phyloP scores from a whole-genome alignment of 2,888 invertebrate genomes.

The Alentia gelatinosa region DNA sequence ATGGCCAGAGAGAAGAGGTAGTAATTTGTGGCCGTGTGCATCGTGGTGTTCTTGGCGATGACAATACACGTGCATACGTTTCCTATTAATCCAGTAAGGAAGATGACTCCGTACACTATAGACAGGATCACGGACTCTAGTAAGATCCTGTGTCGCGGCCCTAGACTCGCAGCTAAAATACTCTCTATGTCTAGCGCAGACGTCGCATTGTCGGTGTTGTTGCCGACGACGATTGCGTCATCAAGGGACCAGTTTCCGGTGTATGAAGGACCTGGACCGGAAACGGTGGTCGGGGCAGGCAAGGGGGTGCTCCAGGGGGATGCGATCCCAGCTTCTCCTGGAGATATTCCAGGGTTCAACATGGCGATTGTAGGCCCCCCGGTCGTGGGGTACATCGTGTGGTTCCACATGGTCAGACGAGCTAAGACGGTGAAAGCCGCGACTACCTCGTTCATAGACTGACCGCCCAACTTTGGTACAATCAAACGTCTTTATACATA shows the following conservation, averaged over 20 bases:
- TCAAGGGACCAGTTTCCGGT: background rate
- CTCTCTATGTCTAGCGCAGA: constrained; percentile 60
- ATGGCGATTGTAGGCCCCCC: no score
- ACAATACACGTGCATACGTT: constrained; percentile 92
- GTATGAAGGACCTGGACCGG: background rate
- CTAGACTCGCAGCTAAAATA: constrained; percentile 66
- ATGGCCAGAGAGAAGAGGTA: constrained; percentile 94
- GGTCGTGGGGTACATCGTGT: no score
- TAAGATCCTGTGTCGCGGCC: constrained; percentile 70
- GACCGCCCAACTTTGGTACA: no score
- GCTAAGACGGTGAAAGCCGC: no score
- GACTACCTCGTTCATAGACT: no score
- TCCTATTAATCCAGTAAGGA: constrained; percentile 90
- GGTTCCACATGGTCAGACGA: no score
- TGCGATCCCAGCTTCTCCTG: no score
- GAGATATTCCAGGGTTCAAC: no score
- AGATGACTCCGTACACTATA: constrained; percentile 85
- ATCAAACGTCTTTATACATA: no score
- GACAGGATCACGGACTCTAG: constrained; percentile 72
- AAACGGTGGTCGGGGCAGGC: no score
- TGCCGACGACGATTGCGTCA: background rate
- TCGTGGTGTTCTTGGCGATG: constrained; percentile 88
- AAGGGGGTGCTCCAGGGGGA: background rate
- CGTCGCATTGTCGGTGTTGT: background rate
- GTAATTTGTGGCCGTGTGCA: constrained; percentile 95